These are phyloP conservation scores for Seriola dumerili DNA, from an alignment of 2,113 vertebrate species.

Conservation along the genomic window DNA sequence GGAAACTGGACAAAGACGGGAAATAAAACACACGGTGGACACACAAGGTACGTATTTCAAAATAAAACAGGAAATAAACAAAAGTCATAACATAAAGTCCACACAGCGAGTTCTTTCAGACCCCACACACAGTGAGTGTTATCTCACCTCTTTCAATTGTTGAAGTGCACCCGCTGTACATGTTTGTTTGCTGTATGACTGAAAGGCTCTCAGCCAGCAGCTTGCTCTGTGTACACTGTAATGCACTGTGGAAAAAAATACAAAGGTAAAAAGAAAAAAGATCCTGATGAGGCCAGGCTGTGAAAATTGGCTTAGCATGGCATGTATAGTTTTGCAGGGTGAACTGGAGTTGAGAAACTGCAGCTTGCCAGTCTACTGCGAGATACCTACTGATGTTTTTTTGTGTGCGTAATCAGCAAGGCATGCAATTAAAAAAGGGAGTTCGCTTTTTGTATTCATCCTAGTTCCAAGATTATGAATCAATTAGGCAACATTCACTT, in stretches of 20 bases:
- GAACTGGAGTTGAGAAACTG: background rate
- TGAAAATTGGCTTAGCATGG: background rate
- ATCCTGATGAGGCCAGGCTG: background rate
- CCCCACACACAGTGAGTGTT: background rate
- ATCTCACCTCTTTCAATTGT: background rate
- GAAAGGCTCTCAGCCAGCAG: background rate
- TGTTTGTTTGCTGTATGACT: background rate
- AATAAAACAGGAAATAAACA: too few species aligned
- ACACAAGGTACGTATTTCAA: too few species aligned
- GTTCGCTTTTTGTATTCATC: background rate
- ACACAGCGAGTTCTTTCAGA: background rate
- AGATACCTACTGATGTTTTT: slow-evolving; percentile 4
- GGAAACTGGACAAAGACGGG: too few species aligned
- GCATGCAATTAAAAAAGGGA: background rate
- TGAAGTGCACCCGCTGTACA: background rate
- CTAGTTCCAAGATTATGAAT: background rate
- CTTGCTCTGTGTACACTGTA: background rate
- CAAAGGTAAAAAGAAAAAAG: background rate
- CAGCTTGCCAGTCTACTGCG: background rate
- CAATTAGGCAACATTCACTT: background rate
- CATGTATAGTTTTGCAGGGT: background rate
- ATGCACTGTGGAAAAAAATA: background rate
- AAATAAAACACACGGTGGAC: too few species aligned
- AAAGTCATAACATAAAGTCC: too few species aligned
- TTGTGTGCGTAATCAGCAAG: background rate